Evolutionary conservation across 2,113 vertebrate genomes (phyloP).

Genomic region (Anoplopoma fimbria): DNA sequence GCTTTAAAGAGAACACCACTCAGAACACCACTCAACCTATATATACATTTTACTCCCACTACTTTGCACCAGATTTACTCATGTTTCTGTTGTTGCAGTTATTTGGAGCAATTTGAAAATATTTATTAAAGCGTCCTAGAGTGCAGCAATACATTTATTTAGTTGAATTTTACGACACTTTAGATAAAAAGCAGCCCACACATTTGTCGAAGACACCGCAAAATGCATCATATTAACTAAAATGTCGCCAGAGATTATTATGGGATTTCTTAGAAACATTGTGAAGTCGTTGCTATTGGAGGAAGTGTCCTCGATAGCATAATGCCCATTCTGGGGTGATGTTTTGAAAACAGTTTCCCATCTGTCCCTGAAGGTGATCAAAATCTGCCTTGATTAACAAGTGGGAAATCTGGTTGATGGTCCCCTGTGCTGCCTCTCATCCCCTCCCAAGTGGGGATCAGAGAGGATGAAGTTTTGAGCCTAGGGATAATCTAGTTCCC

Average conservation of each 20-base stretch:
- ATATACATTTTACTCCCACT: neutral
- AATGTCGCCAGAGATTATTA: conserved; percentile 17
- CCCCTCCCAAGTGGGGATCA: conserved; percentile 73
- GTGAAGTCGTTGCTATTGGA: conserved; percentile 5
- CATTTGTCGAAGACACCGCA: neutral
- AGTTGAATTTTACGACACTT: neutral
- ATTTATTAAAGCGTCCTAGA: neutral
- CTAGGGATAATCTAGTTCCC: conserved; percentile 81
- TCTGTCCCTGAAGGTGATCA: conserved; percentile 80
- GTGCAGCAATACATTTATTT: neutral
- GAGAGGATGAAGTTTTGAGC: conserved; percentile 79
- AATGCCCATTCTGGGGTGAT: conserved; percentile 20
- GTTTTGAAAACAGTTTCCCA: conserved; percentile 77
- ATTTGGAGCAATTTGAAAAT: neutral
- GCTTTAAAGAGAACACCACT: conserved; percentile 2
- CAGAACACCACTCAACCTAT: neutral
- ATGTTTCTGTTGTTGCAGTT: neutral
- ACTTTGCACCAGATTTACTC: neutral
- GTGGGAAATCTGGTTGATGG: conserved; percentile 66
- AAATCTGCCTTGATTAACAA: conserved; percentile 84
- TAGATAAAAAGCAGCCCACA: neutral
- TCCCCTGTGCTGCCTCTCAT: conserved; percentile 68
- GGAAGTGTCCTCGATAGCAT: conserved; percentile 38
- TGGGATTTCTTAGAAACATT: neutral
- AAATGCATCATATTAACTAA: conserved; percentile 12